Evolutionary conservation across 2,888 invertebrate species (phyloP), one percentile per base, ranked within the genome.

Genomic region (Polyommatus iphigenia): DNA sequence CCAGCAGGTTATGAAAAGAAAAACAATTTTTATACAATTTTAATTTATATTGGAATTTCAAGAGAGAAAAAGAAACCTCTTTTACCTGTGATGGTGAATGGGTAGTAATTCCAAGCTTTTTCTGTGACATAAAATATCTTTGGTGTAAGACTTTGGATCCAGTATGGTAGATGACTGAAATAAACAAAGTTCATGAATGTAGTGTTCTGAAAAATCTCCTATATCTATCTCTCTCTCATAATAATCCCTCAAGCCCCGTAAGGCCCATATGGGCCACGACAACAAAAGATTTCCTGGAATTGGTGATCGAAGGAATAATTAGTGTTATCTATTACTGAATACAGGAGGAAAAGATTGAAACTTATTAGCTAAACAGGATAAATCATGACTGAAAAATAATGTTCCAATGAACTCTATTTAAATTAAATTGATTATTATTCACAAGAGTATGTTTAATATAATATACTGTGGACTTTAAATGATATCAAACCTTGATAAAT

Each of bases 91-190:
- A 97, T 96, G 29, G 98, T 98, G 85, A 96, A 98, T 15, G 98
- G 98, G 92, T 98, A 99, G 91, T 97, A 98, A 90, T 99, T 98
- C 98, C 98, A 98, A 18, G 98, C 98, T 87, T 98, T 98, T 91
- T 98, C 98, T 79, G 97, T 98, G 24, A 98, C 96, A 90, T 98
- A 99, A 92, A 98, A 98, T 87, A 98, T 96, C 89, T 97, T 96
- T 81, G 98, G 98, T 85, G 97, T 96, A 83, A 98, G 90, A 4
- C 97, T 96, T 90, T 98, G 97, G 78, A 98, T 94, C 98, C 98
- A 99, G 87, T 97, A 97, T 5, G 98, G 98, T 80, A 98, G 95
- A 84, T 98, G 97, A 87, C 98, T 98, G 91, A 76, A 95, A 95
- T 81, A 80, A 41, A 62, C 18, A 72, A 77, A 20, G 13, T 67